These are phyloP conservation scores for Caenorhabditis briggsae DNA, from an alignment of 1,140 invertebrate species.

Conservation along the genomic window DNA sequence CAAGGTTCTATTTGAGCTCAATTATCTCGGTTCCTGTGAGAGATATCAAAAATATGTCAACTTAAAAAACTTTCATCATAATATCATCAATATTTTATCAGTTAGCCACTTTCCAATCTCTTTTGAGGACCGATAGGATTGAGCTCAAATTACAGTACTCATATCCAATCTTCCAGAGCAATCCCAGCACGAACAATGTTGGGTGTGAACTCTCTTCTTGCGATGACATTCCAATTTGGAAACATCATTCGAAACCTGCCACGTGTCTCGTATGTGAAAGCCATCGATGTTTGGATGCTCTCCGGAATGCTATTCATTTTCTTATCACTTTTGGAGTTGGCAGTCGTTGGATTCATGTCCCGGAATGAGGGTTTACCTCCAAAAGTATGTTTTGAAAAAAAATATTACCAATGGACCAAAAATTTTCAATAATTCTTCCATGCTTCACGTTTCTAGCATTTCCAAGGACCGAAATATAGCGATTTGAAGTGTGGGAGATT, in stretches of 20 bases:
- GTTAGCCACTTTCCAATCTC: not conserved
- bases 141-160: no score
- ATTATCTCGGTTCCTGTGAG: no score
- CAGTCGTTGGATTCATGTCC: conserved; percentile 77
- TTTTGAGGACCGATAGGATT: no score
- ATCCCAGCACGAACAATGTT: conserved; percentile 78
- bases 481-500: no score
- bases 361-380: conserved; percentile 74
- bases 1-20: no score
- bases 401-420: no score
- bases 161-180: conserved; percentile 69
- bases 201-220: conserved; percentile 74
- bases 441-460: no score
- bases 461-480: no score
- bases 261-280: conserved; percentile 73
- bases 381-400: conserved; percentile 5
- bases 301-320: conserved; percentile 77
- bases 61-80: no score
- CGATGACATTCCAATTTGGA: conserved; percentile 78
- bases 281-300: conserved; percentile 66
- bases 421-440: no score
- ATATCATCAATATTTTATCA: no score
- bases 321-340: conserved; percentile 75
- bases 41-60: no score
- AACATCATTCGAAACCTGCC: conserved; percentile 77